Percentiles rank a stretch among this genome's conserved stretches.
These are phyloP conservation scores for Drosophila formosana DNA, from an alignment of 2,888 invertebrate genomes.

Conservation along the genomic window DNA sequence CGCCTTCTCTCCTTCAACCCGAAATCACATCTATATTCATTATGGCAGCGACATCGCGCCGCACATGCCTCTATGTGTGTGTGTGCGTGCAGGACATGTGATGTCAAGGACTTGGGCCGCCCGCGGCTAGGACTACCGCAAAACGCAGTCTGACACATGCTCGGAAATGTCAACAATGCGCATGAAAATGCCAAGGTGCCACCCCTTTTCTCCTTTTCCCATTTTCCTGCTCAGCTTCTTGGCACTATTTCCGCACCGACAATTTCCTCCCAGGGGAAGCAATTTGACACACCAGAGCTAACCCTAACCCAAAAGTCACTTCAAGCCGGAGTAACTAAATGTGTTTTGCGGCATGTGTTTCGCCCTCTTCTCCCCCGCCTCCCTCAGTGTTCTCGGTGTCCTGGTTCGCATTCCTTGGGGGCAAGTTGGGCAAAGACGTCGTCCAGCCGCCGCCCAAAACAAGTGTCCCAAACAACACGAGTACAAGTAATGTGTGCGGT, in stretches of 20 bases:
- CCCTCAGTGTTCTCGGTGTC: conserved; percentile 11
- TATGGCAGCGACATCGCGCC: conserved; percentile 58
- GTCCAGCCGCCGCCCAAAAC: conserved; percentile 62
- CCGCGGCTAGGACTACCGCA: conserved; percentile 32
- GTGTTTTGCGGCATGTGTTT: conserved; percentile 57
- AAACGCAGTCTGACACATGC: conserved; percentile 73
- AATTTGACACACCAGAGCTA: conserved; percentile 75
- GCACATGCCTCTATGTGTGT: background rate
- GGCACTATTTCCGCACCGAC: conserved; percentile 69
- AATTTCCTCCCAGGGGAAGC: conserved; percentile 81
- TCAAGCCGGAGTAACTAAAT: conserved; percentile 58
- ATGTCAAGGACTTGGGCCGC: conserved; percentile 52
- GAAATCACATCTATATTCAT: conserved; percentile 84
- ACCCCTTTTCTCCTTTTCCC: conserved; percentile 44
- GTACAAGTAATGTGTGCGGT: conserved; percentile 82
- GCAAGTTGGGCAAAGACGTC: conserved; percentile 57
- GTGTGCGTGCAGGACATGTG: conserved; percentile 56
- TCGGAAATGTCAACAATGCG: conserved; percentile 82
- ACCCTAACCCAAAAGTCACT: conserved; percentile 54
- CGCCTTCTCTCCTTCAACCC: conserved; percentile 54
- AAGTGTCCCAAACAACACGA: conserved; percentile 60
- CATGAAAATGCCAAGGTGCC: conserved; percentile 79
- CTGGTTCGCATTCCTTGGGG: conserved; percentile 61
- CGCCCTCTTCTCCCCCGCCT: background rate
- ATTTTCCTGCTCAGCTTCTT: conserved; percentile 46